Evolutionary conservation across 92 coral and sea anemone species (phyloP).

Genomic region (Porites divaricata): DNA sequence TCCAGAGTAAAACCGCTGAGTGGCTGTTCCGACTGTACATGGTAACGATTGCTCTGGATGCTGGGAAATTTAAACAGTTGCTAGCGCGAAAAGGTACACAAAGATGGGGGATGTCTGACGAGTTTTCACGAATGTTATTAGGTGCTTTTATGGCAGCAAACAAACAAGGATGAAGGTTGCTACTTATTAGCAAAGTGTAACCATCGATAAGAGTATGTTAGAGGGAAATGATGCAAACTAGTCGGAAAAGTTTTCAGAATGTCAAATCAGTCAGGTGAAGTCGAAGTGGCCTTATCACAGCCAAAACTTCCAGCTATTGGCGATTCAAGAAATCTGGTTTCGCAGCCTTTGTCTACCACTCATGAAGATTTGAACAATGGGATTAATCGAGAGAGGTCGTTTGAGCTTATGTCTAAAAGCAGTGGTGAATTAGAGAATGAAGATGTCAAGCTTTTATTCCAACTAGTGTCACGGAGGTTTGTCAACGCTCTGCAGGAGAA

Average conservation of each 20-base stretch:
- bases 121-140: not conserved
- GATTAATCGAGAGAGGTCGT: slow-evolving; percentile 44
- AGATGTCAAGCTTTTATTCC: slow-evolving; percentile 66
- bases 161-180: not conserved
- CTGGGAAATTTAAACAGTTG: slow-evolving; percentile 93
- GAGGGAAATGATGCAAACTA: slow-evolving; percentile 9
- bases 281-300: slow-evolving; percentile 68
- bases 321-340: slow-evolving; percentile 73
- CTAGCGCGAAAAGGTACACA: slow-evolving; percentile 83
- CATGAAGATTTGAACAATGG: slow-evolving; percentile 19
- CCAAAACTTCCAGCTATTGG: slow-evolving; percentile 86
- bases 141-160: not conserved
- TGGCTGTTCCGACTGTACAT: slow-evolving; percentile 68
- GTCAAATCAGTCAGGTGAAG: slow-evolving; percentile 57
- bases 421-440: slow-evolving; percentile 56
- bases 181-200: not conserved
- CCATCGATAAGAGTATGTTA: not conserved
- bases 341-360: slow-evolving; percentile 43
- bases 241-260: slow-evolving; percentile 28
- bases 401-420: slow-evolving; percentile 25
- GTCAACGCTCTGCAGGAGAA: slow-evolving; percentile 86
- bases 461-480: slow-evolving; percentile 83
- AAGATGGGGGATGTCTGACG: slow-evolving; percentile 60
- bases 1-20: slow-evolving; percentile 50
- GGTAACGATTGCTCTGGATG: slow-evolving; percentile 77